phyloP scores from a whole-genome alignment of 1,140 invertebrate species.

The Spodoptera litura region DNA sequence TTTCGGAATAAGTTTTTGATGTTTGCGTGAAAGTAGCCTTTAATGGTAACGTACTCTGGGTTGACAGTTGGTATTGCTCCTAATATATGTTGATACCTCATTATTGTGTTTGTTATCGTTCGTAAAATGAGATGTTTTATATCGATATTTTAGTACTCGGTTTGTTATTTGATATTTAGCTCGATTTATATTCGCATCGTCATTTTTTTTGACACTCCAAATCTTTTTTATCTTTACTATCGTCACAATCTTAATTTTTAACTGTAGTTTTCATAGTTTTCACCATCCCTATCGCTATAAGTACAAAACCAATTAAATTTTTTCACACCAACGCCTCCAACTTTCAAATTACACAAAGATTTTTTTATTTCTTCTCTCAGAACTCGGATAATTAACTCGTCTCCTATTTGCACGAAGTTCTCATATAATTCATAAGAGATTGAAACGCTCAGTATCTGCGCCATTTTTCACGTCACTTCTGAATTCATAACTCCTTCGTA shows the following conservation, averaged over 20 bases:
- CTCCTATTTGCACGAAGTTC: conserved; percentile 2
- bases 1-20: conserved; percentile 53
- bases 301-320: no score
- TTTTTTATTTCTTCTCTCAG: neutral
- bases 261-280: no score
- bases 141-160: no score
- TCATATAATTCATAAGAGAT: conserved; percentile 29
- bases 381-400: conserved; percentile 23
- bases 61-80: conserved; percentile 20
- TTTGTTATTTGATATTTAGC: no score
- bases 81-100: conserved; percentile 32
- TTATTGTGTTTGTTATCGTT: neutral
- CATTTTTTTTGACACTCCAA: no score
- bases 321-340: no score
- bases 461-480: conserved; percentile 64
- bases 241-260: no score
- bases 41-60: conserved; percentile 39
- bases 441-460: conserved; percentile 4
- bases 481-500: conserved; percentile 69
- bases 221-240: no score
- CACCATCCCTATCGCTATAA: no score
- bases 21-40: conserved; percentile 44
- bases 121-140: no score
- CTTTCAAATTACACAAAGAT: neutral
- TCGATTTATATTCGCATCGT: no score